Base-by-base conservation (phyloP, 2,113 vertebrate genomes). In the Castor canadensis region DNA sequence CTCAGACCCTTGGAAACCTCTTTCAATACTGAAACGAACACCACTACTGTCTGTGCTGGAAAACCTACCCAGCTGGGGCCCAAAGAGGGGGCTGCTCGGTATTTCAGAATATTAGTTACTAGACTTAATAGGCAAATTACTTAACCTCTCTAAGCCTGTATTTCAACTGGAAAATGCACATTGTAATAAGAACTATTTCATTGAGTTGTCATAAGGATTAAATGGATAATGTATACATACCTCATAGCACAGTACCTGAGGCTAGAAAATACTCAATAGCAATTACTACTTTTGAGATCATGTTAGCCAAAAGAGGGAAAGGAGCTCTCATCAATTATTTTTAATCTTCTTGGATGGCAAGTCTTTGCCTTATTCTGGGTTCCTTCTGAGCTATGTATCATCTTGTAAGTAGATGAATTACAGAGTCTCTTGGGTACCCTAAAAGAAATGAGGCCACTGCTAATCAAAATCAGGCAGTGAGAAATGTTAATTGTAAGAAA, bases 391-490 rank as follows among this genome's bases (percentile, higher is more conserved):
- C 81, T 56, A 30, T 64, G 54, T 62, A 52, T 95, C 87, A 52
- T 84, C 66, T 43, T 87, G 32, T 83, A 97, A 91, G 82, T 89
- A 83, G 94, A 82, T 97, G 26, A 96, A 84, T 30, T 64, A 38
- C 81, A 52, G 38, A 83, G 35, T 20, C 93, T 86, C 91, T 45
- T 69, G 86, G 73, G 91, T 75, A 75, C 79, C 79, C 60, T 92
- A 89, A 94, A 90, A 91, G 94, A 97, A 97, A 96, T 7, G 54
- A 97, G 94, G 95, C 60, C 84, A 96, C 75, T 95, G 87, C 92
- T 94, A 89, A 96, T 96, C 93, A 93, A 96, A 93, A 93, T 66
- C 56, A 85, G 49, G 24, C 72, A 62, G 76, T 93, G 72, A 96
- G 94, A 95, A 85, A 86, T 72, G 85, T 92, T 95, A 97, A 92